Base-by-base conservation (phyloP, 2,797 vertebrate genomes). In the Enteromius anoplus region DNA sequence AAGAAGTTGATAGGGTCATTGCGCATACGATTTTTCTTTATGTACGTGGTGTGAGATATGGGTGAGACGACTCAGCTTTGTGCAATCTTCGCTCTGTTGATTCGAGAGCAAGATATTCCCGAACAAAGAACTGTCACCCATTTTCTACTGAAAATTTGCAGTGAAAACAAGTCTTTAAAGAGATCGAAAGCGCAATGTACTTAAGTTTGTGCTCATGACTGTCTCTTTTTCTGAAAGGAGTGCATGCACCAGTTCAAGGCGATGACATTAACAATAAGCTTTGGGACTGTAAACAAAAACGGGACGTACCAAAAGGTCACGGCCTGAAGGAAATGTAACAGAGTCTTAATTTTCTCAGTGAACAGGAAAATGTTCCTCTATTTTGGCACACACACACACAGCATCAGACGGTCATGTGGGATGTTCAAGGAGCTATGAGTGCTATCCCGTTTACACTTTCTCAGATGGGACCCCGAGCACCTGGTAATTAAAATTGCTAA, bases 401-500 rank as follows among this genome's bases (percentile, higher is more conserved):
- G 60, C 58, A 66, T 15, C 7, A 9, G 32, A 78, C 7, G 0
- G 47, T 68, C 78, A 64, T 64, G 58, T 73, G 80, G 45, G 55
- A 75, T 62, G 66, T 78, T 77, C 40, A 71, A 69, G 73, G 40
- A 83, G 82, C 75, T 37, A 21, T 12, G 37, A 76, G 81, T 62
- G 81, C 49, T 21, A 49, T 75, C 29, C 80, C 75, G 75, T 83
- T 83, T 69, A 83, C 49, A 68, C 64, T 75, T 66, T 82, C 65
- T 66, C 73, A 73, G 82, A 64, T 70, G 80, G 86, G 34, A 92
- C 91, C 78, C 88, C 88, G 69, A 89, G 91, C 95, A 96, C 95
- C 96, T 96, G 96, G 92, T 95, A 94, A 96, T 96, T 96, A 96
- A 96, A 96, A 96, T 95, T 94, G 94, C 95, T 96, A 96, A 96